phyloP scores from a whole-genome alignment of 2,888 invertebrate genomes.

The Hypomecis atomaria region DNA sequence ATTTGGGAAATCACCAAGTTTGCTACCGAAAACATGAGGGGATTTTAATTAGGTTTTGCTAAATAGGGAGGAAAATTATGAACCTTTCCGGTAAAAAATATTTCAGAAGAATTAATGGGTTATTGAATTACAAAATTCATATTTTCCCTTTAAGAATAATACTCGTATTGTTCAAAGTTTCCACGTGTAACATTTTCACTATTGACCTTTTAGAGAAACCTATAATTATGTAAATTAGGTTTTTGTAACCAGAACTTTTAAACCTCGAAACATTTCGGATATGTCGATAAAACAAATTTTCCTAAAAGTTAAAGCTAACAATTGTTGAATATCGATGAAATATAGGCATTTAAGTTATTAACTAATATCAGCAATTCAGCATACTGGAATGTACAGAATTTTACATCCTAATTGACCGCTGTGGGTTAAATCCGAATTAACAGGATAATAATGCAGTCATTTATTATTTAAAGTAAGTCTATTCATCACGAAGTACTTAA shows the following conservation, averaged over 20 bases:
- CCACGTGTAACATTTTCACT: neutral
- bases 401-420: neutral
- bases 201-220: neutral
- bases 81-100: constrained; percentile 33
- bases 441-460: no score
- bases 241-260: constrained; percentile 18
- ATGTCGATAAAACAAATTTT: constrained; percentile 20
- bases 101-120: constrained; percentile 4
- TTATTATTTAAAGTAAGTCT: no score
- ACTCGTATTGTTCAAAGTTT: neutral
- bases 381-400: neutral
- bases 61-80: constrained; percentile 44
- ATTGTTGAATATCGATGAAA: constrained; percentile 43
- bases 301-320: constrained; percentile 53
- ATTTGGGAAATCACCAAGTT: constrained; percentile 55
- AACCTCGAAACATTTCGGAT: constrained; percentile 21
- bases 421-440: no score
- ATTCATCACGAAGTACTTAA: no score
- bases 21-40: constrained; percentile 47
- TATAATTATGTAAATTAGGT: constrained; percentile 38
- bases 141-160: no score
- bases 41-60: constrained; percentile 55
- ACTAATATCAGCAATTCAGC: constrained; percentile 7
- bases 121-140: no score
- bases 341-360: constrained; percentile 1